Percentiles rank a stretch among this genome's conserved stretches.
These are phyloP conservation scores for Bellardia pandia DNA, from an alignment of 2,888 invertebrate species.

Conservation along the genomic window DNA sequence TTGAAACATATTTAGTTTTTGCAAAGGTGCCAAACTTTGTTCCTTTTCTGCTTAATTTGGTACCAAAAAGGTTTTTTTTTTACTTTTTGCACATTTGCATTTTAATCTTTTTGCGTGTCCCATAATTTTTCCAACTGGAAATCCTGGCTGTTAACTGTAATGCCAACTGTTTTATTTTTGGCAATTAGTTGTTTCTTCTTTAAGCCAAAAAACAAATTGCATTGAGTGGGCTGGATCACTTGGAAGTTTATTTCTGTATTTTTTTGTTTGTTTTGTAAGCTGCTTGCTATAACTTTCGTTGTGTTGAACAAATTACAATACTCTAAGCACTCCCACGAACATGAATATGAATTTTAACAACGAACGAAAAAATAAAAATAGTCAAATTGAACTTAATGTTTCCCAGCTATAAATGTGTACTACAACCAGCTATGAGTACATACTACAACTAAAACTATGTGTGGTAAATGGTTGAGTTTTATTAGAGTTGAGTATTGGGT, in stretches of 20 bases:
- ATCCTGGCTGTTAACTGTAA: conserved; percentile 36
- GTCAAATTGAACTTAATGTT: conserved; percentile 61
- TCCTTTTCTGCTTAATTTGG: neutral
- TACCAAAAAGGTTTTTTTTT: neutral
- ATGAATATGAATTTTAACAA: conserved; percentile 50
- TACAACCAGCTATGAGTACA: neutral
- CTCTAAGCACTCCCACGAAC: conserved; percentile 67
- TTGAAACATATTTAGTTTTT: no score
- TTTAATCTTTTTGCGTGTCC: neutral
- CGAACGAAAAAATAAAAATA: conserved; percentile 21
- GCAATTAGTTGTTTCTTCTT: conserved; percentile 62
- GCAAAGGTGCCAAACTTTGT: neutral
- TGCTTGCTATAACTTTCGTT: conserved; percentile 58
- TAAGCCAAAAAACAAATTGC: conserved; percentile 66
- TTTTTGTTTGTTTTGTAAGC: neutral
- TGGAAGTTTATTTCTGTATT: conserved; percentile 26
- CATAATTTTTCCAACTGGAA: conserved; percentile 50
- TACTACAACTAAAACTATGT: conserved; percentile 47
- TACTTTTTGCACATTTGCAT: neutral
- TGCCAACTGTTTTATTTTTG: conserved; percentile 59
- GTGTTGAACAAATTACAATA: conserved; percentile 68
- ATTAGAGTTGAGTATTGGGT: conserved; percentile 36
- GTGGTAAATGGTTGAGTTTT: conserved; percentile 63
- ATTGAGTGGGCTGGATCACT: conserved; percentile 71
- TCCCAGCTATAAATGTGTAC: conserved; percentile 46